A percentile compares a stretch with the other conserved stretches of the same genome.
phyloP scores from a whole-genome alignment of 2,797 vertebrate species.

The Phrynocephalus vlangalii region DNA sequence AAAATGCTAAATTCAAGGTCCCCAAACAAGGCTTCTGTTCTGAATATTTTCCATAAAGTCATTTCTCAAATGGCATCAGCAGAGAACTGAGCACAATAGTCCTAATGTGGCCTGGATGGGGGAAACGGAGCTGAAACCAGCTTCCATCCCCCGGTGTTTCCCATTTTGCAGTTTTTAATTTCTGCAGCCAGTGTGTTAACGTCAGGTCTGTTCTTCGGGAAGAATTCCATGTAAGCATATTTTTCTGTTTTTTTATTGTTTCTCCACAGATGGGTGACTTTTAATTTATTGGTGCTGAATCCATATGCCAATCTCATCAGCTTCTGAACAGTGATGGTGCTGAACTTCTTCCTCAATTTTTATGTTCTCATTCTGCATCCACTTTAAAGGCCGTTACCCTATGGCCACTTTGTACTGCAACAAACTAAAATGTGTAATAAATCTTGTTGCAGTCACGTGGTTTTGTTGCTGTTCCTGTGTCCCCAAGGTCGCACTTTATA shows the following conservation, averaged over 20 bases:
- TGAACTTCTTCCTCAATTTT: conserved; percentile 15
- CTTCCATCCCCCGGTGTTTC: not conserved
- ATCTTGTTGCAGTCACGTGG: no score
- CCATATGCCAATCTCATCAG: conserved; percentile 21
- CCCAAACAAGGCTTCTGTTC: conserved; percentile 17
- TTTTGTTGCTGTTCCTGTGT: no score
- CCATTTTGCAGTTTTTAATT: not conserved
- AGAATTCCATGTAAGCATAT: conserved; percentile 55
- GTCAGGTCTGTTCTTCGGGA: conserved; percentile 53
- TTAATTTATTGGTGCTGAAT: conserved; percentile 50
- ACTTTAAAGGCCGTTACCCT: no score
- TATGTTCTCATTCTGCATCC: rapidly evolving
- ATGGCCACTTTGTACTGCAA: no score
- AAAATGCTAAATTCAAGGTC: conserved; percentile 13
- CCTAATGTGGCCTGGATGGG: conserved; percentile 34
- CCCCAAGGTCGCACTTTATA: no score
- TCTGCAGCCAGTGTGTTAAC: conserved; percentile 49
- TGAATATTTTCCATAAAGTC: not conserved
- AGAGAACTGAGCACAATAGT: not conserved
- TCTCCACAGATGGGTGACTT: conserved; percentile 52
- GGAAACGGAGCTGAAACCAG: conserved; percentile 32
- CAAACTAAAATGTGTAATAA: no score
- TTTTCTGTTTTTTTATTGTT: conserved; percentile 68
- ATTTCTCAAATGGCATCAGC: conserved; percentile 8
- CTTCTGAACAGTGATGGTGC: conserved; percentile 27